Evolutionary conservation across 2,113 vertebrate genomes (phyloP), one percentile per base, ranked within the genome.

Genomic region (Scophthalmus maximus): DNA sequence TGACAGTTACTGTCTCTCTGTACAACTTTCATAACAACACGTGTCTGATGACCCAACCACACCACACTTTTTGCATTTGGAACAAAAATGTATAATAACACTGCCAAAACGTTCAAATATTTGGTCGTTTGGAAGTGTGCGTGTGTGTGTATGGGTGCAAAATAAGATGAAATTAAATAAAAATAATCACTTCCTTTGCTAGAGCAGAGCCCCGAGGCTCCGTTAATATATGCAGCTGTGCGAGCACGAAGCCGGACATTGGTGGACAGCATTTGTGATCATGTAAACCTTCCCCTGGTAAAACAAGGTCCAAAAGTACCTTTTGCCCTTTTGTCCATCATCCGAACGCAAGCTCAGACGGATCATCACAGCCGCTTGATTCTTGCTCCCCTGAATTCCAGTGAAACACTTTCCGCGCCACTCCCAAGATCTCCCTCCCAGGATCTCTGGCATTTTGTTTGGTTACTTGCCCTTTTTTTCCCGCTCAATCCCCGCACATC

Each of bases 81-180:
- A 70, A 65, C 22, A 53, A 73, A 74, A 79, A 83, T 61, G 57
- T 75, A 83, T 77, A 68, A 67, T 8, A 69, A 44, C 60, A 82
- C 78, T 22, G 79, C 72, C 55, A 14, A n/a, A n/a, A 17, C 27
- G 29, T 65, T 68, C 36, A 70, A 66, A 68, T 82, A 76, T 90
- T 87, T 89, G 89, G 89, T 87, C 83, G 55, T 80, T 55, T 62
- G 44, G 22, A 63, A 50, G 57, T 64, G 71, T 73, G 72, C 34
- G 32, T 14, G 32, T 18, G 51, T 36, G 8, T 12, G 42, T 46
- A 18, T 5, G 42, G 18, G 42, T 12, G 12, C n/a, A 8, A n/a
- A 18, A n/a, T 14, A 44, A 11, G 15, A 18, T 17, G 14, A 32
- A 29, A 6, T 34, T n/a, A n/a, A n/a, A n/a, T 14, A n/a, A 22